Percentiles rank a stretch among this genome's conserved stretches.
phyloP scores from a whole-genome alignment of 2,888 invertebrate genomes.

The Drosophila ezoana region DNA sequence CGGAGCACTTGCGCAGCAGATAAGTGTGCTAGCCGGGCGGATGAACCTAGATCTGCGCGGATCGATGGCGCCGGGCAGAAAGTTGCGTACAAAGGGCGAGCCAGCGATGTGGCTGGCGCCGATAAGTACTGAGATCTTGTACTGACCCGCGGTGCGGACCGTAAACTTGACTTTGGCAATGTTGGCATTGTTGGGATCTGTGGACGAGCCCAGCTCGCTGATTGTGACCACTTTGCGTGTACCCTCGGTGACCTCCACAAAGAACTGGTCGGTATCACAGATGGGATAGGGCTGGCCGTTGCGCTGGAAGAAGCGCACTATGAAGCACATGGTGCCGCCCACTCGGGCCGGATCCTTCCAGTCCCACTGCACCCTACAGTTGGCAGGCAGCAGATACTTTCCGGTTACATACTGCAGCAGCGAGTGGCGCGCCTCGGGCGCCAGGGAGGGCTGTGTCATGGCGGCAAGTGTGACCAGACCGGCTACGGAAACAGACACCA shows the following conservation, averaged over 20 bases:
- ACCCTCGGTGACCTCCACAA: conserved; percentile 94
- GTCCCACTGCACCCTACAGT: conserved; percentile 93
- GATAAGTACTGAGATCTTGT: conserved; percentile 93
- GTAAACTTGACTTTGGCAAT: conserved; percentile 96
- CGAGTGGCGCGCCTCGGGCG: conserved; percentile 95
- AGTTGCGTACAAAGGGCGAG: conserved; percentile 93
- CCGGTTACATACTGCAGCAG: conserved; percentile 96
- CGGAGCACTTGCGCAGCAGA: conserved; percentile 91
- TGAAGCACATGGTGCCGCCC: conserved; percentile 96
- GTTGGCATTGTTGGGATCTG: conserved; percentile 93
- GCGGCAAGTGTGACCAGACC: conserved; percentile 95
- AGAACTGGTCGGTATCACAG: conserved; percentile 95
- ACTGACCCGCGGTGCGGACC: conserved; percentile 95
- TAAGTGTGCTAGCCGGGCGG: conserved; percentile 93
- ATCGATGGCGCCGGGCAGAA: conserved; percentile 93
- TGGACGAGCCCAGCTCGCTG: conserved; percentile 94
- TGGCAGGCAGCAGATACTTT: conserved; percentile 94
- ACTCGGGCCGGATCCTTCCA: conserved; percentile 96
- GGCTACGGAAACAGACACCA: conserved; percentile 95
- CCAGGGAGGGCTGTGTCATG: conserved; percentile 95
- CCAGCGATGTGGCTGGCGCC: conserved; percentile 92
- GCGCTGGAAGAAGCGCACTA: conserved; percentile 95
- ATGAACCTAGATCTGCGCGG: conserved; percentile 93
- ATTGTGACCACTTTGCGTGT: conserved; percentile 92
- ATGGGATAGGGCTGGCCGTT: conserved; percentile 98